A percentile compares a stretch with the other conserved stretches of the same genome.
Evolutionary conservation across 1,140 invertebrate species (phyloP).

Genomic region (Heliothis virescens): DNA sequence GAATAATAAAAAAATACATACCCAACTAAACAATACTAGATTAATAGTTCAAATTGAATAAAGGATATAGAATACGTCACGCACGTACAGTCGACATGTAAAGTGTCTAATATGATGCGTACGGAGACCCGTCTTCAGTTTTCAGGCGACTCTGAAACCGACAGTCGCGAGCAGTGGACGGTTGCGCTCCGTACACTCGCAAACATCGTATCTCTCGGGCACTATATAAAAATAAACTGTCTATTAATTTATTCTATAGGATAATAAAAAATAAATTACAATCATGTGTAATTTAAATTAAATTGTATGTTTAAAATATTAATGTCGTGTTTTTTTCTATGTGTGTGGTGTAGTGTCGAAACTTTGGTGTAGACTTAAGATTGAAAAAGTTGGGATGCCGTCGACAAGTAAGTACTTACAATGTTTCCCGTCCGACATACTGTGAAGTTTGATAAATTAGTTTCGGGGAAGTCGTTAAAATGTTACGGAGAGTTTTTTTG

Average conservation of each 20-base stretch:
- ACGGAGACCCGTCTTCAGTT: constrained; percentile 43
- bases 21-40: no score
- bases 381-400: constrained; percentile 42
- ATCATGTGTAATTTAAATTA: background rate
- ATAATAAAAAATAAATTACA: background rate
- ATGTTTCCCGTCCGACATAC: background rate
- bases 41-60: no score
- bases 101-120: constrained; percentile 9
- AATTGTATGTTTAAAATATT: background rate
- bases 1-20: no score
- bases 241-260: background rate
- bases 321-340: constrained; percentile 7
- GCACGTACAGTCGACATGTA: constrained; percentile 6
- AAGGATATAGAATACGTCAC: background rate
- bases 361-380: constrained; percentile 33
- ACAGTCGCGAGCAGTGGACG: constrained; percentile 45
- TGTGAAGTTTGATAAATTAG: constrained; percentile 19
- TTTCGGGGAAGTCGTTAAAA: constrained; percentile 25
- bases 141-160: constrained; percentile 55
- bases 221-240: background rate
- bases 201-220: background rate
- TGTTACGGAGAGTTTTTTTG: background rate
- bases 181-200: constrained; percentile 22
- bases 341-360: constrained; percentile 36
- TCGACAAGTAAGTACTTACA: constrained; percentile 40